Evolutionary conservation across 2,113 vertebrate species (phyloP).

Genomic region (Gyps fulvus): DNA sequence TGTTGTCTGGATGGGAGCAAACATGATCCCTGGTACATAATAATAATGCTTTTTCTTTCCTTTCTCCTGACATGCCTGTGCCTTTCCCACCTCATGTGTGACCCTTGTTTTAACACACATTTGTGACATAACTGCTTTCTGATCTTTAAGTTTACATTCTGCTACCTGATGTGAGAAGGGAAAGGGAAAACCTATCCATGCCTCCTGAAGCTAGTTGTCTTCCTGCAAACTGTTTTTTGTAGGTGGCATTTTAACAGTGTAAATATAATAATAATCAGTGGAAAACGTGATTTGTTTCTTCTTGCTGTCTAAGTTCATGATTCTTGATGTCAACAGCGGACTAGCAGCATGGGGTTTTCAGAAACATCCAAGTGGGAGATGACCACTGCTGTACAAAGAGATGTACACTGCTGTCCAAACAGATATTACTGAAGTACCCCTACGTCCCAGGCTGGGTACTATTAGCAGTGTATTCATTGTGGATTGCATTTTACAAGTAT

Average conservation of each 20-base stretch:
- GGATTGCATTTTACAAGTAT: background rate
- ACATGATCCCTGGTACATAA: background rate
- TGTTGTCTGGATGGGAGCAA: background rate
- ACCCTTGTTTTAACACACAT: background rate
- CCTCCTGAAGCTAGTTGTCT: background rate
- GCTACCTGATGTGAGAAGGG: background rate
- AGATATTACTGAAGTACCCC: background rate
- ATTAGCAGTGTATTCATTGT: background rate
- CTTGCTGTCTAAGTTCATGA: background rate
- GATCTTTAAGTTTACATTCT: background rate
- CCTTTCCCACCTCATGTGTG: background rate
- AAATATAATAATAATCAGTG: background rate
- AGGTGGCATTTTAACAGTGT: background rate
- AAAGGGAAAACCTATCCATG: background rate
- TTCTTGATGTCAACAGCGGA: background rate
- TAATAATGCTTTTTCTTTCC: background rate
- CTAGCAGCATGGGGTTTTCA: background rate
- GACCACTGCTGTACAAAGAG: background rate
- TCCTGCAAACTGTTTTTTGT: background rate
- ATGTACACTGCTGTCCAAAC: fast-evolving
- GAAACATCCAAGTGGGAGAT: background rate
- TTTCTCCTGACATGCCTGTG: background rate
- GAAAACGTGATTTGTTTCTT: background rate
- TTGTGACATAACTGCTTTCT: background rate
- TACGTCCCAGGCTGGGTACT: background rate